Conservation (phyloP, 2,797 vertebrate genomes). For the Paguma larvata region DNA sequence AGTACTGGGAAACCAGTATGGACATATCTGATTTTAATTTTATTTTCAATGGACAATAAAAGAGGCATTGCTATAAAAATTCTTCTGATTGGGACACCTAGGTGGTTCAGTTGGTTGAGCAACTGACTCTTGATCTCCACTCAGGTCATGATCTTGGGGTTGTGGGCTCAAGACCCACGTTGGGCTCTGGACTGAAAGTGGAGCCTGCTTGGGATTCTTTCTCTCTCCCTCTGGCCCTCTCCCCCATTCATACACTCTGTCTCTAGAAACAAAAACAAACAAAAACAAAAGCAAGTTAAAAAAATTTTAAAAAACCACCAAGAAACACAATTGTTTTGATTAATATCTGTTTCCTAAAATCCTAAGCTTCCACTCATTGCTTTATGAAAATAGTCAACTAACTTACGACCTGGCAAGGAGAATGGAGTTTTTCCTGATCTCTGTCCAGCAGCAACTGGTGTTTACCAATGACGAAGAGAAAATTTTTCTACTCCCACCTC, state of each 20-base stretch:
- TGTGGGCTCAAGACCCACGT: too few species aligned
- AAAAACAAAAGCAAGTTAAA: too few species aligned
- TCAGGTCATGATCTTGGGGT: too few species aligned
- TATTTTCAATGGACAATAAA: constrained; percentile 59
- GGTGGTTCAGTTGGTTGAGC: too few species aligned
- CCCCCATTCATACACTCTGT: too few species aligned
- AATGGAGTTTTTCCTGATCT: constrained; percentile 2
- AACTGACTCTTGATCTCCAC: too few species aligned
- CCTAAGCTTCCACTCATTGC: not conserved
- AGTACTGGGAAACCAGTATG: not conserved
- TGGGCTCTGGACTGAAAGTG: too few species aligned
- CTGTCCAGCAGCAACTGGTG: not conserved
- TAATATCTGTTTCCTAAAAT: constrained; percentile 57
- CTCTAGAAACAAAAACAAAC: too few species aligned
- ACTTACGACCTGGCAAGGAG: not conserved
- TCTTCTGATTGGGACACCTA: too few species aligned
- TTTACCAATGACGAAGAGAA: not conserved
- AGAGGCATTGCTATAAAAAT: not conserved
- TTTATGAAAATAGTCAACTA: constrained; percentile 53
- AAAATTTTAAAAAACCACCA: too few species aligned
- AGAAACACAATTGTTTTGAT: not conserved
- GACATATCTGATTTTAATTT: constrained; percentile 12
- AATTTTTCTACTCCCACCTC: not conserved
- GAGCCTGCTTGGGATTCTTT: too few species aligned
- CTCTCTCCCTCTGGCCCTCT: too few species aligned